Conservation (phyloP, 2,113 vertebrate genomes). For the Motacilla alba region DNA sequence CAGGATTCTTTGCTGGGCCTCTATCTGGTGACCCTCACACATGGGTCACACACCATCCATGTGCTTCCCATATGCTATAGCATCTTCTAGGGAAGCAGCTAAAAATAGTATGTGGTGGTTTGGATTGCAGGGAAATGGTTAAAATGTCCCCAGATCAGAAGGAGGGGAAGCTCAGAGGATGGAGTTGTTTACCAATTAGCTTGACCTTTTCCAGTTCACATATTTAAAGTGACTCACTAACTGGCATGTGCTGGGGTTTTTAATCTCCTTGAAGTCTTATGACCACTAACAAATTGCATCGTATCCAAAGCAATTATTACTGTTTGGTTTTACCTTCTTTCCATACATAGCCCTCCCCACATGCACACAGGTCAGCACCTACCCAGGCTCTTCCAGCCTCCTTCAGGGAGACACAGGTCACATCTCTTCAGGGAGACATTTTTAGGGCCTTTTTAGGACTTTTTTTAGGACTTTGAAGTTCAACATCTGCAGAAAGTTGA, state of each 20-base stretch:
- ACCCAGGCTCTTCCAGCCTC: background rate
- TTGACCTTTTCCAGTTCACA: constrained; percentile 68
- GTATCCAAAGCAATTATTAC: constrained; percentile 50
- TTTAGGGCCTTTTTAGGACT: background rate
- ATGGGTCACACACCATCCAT: constrained; percentile 21
- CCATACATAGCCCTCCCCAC: background rate
- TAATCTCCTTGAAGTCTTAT: constrained; percentile 68
- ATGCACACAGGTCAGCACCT: background rate
- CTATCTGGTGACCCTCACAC: constrained; percentile 23
- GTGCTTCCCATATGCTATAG: constrained; percentile 19
- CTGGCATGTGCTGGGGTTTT: constrained; percentile 63
- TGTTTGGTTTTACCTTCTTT: constrained; percentile 24
- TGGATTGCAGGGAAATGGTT: constrained; percentile 45
- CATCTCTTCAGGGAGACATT: background rate
- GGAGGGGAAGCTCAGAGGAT: constrained; percentile 42
- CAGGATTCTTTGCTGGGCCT: background rate
- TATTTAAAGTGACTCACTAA: constrained; percentile 65
- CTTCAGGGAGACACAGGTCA: background rate
- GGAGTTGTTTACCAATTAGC: constrained; percentile 60
- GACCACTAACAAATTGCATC: constrained; percentile 56
- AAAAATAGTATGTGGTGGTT: background rate
- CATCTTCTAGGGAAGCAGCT: constrained; percentile 40
- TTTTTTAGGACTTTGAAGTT: background rate
- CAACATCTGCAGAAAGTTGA: background rate
- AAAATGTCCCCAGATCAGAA: constrained; percentile 26